Evolutionary conservation across 2,797 vertebrate species (phyloP).

Genomic region (Myripristis murdjan): DNA sequence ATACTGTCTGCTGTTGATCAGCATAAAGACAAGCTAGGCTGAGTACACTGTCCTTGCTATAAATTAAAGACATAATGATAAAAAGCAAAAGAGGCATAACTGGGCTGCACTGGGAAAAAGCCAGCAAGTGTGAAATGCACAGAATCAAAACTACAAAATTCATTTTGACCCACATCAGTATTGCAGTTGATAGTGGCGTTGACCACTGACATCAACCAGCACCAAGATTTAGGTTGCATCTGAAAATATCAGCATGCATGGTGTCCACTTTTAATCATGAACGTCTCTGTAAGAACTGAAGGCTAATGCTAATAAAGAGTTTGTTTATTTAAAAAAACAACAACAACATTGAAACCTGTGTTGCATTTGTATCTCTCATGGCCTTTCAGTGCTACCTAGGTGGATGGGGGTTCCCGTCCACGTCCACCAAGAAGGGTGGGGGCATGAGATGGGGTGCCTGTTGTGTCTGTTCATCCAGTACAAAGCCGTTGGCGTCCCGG

Average conservation of each 20-base stretch:
- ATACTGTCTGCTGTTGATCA: background rate
- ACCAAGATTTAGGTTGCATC: too few species aligned
- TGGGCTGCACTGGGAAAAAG: too few species aligned
- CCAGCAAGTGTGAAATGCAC: too few species aligned
- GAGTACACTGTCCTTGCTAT: background rate
- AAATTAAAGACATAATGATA: background rate
- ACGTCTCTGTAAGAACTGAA: background rate
- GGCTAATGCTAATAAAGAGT: too few species aligned
- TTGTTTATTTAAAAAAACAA: too few species aligned
- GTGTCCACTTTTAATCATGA: background rate
- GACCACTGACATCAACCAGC: too few species aligned
- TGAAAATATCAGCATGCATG: background rate
- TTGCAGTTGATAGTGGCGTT: too few species aligned
- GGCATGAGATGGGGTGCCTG: constrained; percentile 99
- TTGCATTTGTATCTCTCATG: background rate
- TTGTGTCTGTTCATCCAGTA: constrained; percentile 98
- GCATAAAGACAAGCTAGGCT: background rate
- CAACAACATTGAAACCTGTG: background rate
- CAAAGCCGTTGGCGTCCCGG: constrained; percentile 94
- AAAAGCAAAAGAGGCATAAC: background rate
- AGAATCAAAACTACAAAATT: too few species aligned
- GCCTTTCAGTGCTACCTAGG: constrained; percentile 81
- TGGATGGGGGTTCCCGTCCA: constrained; percentile 98
- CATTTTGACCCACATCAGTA: too few species aligned
- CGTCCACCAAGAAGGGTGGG: constrained; percentile 97